phyloP scores from a whole-genome alignment of 2,888 invertebrate genomes.

The Cyclophora albipunctata region DNA sequence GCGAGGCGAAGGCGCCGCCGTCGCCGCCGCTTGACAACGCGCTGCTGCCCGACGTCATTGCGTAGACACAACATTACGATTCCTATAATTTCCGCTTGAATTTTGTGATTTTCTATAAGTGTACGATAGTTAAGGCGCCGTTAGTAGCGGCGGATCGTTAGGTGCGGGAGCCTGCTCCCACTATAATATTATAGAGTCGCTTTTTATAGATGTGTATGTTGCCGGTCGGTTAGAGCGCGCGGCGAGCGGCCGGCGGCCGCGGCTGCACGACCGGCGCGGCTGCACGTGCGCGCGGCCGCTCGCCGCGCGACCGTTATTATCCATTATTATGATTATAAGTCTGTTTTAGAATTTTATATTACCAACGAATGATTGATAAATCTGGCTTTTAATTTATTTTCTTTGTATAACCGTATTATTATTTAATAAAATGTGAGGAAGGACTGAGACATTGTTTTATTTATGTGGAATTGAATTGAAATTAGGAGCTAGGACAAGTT shows the following conservation, averaged over 20 bases:
- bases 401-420: conserved; percentile 75
- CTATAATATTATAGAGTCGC: conserved; percentile 72
- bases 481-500: conserved; percentile 39
- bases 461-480: conserved; percentile 50
- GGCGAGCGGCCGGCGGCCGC: conserved; percentile 17
- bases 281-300: not conserved
- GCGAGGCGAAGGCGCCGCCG: conserved; percentile 56
- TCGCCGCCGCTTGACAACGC: conserved; percentile 59
- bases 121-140: conserved; percentile 66
- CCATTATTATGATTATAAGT: conserved; percentile 63
- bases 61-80: conserved; percentile 46
- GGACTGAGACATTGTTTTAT: conserved; percentile 72
- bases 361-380: conserved; percentile 73
- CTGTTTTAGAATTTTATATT: conserved; percentile 75
- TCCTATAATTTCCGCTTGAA: conserved; percentile 74
- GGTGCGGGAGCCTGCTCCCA: conserved; percentile 67
- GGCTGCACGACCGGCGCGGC: conserved; percentile 17
- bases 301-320: conserved; percentile 45
- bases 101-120: conserved; percentile 74
- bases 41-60: conserved; percentile 66
- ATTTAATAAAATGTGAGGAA: conserved; percentile 69
- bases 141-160: conserved; percentile 56
- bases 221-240: conserved; percentile 35
- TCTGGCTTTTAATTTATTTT: conserved; percentile 73
- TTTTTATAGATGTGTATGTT: conserved; percentile 64